phyloP scores from a whole-genome alignment of 2,888 invertebrate genomes.

The Coleophora flavipennella region DNA sequence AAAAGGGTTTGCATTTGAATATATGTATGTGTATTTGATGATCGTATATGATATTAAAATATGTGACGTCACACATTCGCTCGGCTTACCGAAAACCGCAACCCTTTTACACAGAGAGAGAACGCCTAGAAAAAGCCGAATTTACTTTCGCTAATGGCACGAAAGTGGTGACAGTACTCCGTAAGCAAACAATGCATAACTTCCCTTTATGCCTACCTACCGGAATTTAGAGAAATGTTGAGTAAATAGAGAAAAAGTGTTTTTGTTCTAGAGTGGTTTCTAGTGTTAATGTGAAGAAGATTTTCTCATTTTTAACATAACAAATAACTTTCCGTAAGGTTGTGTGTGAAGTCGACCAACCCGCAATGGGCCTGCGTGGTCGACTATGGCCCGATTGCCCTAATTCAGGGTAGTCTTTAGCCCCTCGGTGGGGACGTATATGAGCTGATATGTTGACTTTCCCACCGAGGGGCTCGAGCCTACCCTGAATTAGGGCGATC shows the following conservation, averaged over 20 bases:
- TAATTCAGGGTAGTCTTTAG: too few relatives aligned
- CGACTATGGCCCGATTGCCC: too few relatives aligned
- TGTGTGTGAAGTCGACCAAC: too few relatives aligned
- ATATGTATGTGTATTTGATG: neutral
- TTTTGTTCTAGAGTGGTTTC: constrained; percentile 3
- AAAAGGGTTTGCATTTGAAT: too few relatives aligned
- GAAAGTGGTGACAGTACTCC: constrained; percentile 30
- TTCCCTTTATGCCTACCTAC: constrained; percentile 25
- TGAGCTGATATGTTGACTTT: too few relatives aligned
- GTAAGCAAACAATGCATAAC: constrained; percentile 36
- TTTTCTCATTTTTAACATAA: too few relatives aligned
- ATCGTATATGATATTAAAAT: constrained; percentile 4
- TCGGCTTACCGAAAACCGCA: constrained; percentile 10
- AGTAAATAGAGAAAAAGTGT: constrained; percentile 11
- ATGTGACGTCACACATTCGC: constrained; percentile 16
- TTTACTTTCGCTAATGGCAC: constrained; percentile 38
- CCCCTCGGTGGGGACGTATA: too few relatives aligned
- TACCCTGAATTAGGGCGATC: too few relatives aligned
- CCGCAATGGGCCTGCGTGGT: too few relatives aligned
- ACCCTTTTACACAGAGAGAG: constrained; percentile 23
- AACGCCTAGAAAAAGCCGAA: constrained; percentile 24
- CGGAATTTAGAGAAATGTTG: constrained; percentile 22
- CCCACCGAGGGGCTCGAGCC: too few relatives aligned
- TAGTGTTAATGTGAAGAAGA: neutral
- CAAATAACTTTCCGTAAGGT: too few relatives aligned